Evolutionary conservation across 2,888 invertebrate genomes (phyloP), one percentile per base, ranked within the genome.

Genomic region (Atethmia centrago): DNA sequence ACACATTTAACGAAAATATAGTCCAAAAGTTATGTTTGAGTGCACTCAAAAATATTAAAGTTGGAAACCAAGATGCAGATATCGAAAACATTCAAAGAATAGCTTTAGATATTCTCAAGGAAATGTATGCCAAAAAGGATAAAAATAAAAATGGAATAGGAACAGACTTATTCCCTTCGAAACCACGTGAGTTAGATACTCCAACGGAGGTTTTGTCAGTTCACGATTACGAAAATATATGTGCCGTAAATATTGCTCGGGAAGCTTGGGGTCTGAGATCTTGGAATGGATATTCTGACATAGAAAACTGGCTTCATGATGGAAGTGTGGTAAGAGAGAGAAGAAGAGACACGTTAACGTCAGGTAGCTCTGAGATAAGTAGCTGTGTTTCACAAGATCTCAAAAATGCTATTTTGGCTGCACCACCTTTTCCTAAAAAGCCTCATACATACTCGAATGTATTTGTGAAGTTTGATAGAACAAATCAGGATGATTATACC

Each of bases 161-260:
- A 61, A 89, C 89, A 8, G 93, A 94, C 67, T 83, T 94, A 53
- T 88, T 95, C 49, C 88, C 93, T 25, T 90, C 93, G n/a, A 94
- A 94, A 86, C 92, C 93, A 79, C 93, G 96, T n/a, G 96, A 96
- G 87, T 88, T 95, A 63, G 96, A 96, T 77, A 96, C 96, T 49
- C 96, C 96, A n/a, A 96, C 97, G 56, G 97, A 97, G 88, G 94
- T 97, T 31, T 92, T 97, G 67, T 97, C 97, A 9, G 97, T 97
- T 64, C 97, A 97, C 86, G 97, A 97, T 88, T 97, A 97, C 87
- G 97, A 97, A 90, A 97, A 97, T 88, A 96, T 97, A 81, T 97
- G 97, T 88, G 97, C 97, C 3, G 96, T 97, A 9, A 97, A 97
- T 85, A 97, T 97, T 71, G 97, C 97, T 4, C 93, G 97, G 79